Evolutionary conservation across 2,113 vertebrate species (phyloP).

Genomic region (Anolis carolinensis): DNA sequence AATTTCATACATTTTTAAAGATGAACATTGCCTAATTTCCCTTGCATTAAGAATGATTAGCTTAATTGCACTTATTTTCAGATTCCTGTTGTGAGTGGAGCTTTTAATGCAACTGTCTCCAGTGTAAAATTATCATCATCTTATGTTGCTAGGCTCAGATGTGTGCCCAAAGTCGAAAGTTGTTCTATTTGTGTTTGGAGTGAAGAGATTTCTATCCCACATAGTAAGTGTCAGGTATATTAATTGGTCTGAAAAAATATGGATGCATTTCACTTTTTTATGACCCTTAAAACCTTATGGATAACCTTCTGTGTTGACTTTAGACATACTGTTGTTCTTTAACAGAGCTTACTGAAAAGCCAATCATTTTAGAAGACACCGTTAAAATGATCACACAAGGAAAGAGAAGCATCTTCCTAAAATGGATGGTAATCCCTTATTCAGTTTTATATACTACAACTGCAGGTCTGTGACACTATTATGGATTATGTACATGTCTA

Average conservation of each 20-base stretch:
- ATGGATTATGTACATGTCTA: background rate
- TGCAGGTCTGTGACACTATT: background rate
- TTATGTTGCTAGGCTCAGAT: constrained; percentile 62
- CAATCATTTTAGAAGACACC: constrained; percentile 54
- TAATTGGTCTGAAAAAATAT: constrained; percentile 7
- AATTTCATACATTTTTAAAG: background rate
- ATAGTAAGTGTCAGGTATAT: constrained; percentile 61
- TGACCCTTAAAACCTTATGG: background rate
- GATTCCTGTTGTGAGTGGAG: constrained; percentile 47
- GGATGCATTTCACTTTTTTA: constrained; percentile 1
- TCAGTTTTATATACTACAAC: background rate
- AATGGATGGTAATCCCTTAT: constrained; percentile 61
- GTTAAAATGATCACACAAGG: constrained; percentile 55
- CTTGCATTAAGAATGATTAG: background rate
- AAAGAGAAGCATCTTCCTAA: constrained; percentile 56
- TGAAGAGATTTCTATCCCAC: constrained; percentile 59
- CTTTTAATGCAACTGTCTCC: constrained; percentile 46
- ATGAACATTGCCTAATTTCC: background rate
- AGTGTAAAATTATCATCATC: constrained; percentile 54
- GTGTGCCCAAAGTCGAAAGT: constrained; percentile 15
- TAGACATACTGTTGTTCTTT: constrained; percentile 22
- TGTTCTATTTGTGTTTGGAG: constrained; percentile 63
- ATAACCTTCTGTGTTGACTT: background rate
- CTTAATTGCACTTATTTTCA: constrained; percentile 6
- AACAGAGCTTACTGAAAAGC: constrained; percentile 56